Evolutionary conservation across 30 jellyfish, hydroid and myxozoan species (phyloP), one percentile per base, ranked within the genome.

Genomic region (Turritopsis rubra): DNA sequence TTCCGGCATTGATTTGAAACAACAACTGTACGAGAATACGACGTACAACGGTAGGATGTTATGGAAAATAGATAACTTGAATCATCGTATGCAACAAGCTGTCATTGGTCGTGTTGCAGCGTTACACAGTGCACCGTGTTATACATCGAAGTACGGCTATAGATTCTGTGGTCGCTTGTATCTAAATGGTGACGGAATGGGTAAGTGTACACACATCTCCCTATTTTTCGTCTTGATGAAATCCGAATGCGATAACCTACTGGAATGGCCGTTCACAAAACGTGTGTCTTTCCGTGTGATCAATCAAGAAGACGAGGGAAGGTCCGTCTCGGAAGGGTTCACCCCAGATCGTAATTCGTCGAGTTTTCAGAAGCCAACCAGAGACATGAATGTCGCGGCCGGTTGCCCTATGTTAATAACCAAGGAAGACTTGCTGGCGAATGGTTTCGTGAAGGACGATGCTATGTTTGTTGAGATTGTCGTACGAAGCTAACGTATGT

Each of bases 161-260:
- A 92, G 85, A 82, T 75, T 85, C 87, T 92, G 98, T 54, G 91
- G 89, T 25, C 87, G 98, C 21, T 71, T 92, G 16, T 92, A 92
- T 83, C 41, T 92, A 54, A 88, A 92, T 54, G 98, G 98, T 17
- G 98, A 92, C 41, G 98, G 98, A 66, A 90, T 81, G 71, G 96
- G 98, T 0, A 92, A 88, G 71, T 92, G 96, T 21, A 23, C 92
- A 0, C 88, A 87, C 29, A 77, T 92, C 18, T 92, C 96, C 28
- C 29, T 92, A 41, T 92, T 88, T 79, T 84, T 92, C 74, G 96
- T 88, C 25, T 85, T 92, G 73, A 92, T 92, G 98, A 75, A 86
- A 53, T 84, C 95, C 54, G 96, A 92, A 27, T 92, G 80, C 81
- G 98, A 92, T 76, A 89, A 89, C 7, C 66, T 92, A 73, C 85